Evolutionary conservation across 2,888 invertebrate genomes (phyloP).

Genomic region (Apotomis turbidana): DNA sequence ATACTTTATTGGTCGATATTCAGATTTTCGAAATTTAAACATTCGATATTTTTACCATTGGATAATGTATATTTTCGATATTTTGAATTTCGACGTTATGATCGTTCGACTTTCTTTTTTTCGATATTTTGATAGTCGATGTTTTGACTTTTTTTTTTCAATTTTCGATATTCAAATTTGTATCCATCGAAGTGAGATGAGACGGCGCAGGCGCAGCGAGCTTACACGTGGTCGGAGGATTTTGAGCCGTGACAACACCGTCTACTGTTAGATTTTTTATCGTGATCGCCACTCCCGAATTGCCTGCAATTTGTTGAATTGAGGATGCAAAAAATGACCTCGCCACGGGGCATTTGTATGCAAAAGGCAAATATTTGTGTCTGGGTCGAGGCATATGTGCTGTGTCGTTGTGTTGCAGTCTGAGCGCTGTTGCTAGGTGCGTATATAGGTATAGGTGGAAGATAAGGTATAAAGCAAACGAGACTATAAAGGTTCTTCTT

Average conservation of each 20-base stretch:
- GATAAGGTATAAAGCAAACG: background rate
- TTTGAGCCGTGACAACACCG: slow-evolving; percentile 16
- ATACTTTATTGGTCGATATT: too few relatives aligned
- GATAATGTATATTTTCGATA: too few relatives aligned
- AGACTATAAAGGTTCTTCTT: background rate
- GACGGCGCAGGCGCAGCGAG: background rate
- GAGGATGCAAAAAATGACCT: slow-evolving; percentile 39
- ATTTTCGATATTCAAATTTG: too few relatives aligned
- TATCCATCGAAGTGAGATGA: too few relatives aligned
- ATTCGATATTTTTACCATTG: too few relatives aligned
- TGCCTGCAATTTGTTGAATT: slow-evolving; percentile 28
- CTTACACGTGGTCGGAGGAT: slow-evolving; percentile 23
- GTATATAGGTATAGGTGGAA: too few relatives aligned
- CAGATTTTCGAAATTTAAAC: too few relatives aligned
- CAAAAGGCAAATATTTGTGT: slow-evolving; percentile 24
- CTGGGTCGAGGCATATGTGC: background rate
- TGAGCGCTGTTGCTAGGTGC: slow-evolving; percentile 13
- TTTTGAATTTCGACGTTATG: too few relatives aligned
- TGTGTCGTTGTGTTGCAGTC: background rate
- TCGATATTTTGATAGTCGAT: too few relatives aligned
- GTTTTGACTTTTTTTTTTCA: too few relatives aligned
- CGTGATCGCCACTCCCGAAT: slow-evolving; percentile 29
- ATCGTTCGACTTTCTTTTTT: too few relatives aligned
- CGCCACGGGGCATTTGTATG: slow-evolving; percentile 37
- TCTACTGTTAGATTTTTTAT: slow-evolving; percentile 27